Evolutionary conservation across 1,140 invertebrate species (phyloP), one percentile per base, ranked within the genome.

Genomic region (Steinernema feltiae): DNA sequence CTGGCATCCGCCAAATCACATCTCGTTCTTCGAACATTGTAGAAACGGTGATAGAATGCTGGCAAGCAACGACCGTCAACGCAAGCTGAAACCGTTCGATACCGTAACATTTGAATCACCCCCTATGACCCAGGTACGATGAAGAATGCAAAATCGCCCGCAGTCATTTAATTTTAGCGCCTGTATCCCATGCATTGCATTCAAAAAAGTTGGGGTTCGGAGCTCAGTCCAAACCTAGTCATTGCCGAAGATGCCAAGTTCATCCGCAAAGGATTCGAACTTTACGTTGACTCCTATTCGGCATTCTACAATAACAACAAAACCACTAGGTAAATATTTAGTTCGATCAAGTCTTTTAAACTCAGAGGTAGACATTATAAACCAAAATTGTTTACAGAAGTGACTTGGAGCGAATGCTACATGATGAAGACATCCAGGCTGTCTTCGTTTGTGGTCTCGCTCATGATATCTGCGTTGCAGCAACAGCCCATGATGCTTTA

Each of bases 1-100:
- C 88, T 98, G 95, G 95, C 96, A 98, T 90, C 95, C 95, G 0
- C 90, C 91, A 32, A 92, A 97, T 89, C 96, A 99, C 88, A 92
- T 98, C 29, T 97, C 94, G 18, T 99, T 98, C 87, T 82, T 79
- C 69, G 80, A 82, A 63, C 80, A 85, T 41, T 83, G 80, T 24
- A 79, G 82, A 27, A 82, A 85, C 48, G 32, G 35, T 1, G 83
- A 92, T 95, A 78, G 95, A 96, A 83, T 97, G 96, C 88, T 90
- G 95, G 48, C 89, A 89, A 70, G 88, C 89, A 82, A 87, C 91
- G 29, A 90, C 91, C 76, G 85, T 93, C 48, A 90, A 93, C 84
- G 87, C 89, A 72, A 90, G 90, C 2, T 92, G 91, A 83, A 92
- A 82, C 89, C 92, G 0, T 94, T 93, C 84, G 95, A 98, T 86